Evolutionary conservation across 2,113 vertebrate species (phyloP).

Genomic region (Tetrao urogallus): DNA sequence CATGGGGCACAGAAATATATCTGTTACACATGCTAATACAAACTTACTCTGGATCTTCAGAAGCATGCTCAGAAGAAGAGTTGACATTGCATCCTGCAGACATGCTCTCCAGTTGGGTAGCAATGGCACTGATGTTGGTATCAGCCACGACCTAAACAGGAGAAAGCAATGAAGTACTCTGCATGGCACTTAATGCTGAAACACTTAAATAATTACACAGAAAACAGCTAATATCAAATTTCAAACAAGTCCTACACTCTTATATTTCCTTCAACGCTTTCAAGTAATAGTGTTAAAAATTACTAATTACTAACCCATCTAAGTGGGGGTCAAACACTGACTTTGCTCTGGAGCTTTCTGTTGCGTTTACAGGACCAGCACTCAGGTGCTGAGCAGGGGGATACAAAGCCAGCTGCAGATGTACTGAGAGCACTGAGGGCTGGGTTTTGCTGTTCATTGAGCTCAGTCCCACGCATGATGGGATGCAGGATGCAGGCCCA

Average conservation of each 20-base stretch:
- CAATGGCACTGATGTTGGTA: slow-evolving; percentile 93
- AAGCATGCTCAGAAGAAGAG: slow-evolving; percentile 71
- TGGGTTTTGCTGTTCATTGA: not conserved
- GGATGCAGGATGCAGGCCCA: not conserved
- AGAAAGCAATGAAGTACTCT: not conserved
- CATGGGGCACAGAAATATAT: not conserved
- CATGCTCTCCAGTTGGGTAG: slow-evolving; percentile 90
- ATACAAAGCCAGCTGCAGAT: not conserved
- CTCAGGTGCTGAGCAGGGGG: not conserved
- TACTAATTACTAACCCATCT: not conserved
- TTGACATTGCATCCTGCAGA: slow-evolving; percentile 72
- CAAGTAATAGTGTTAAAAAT: not conserved
- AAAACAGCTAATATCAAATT: not conserved
- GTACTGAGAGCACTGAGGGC: accelerated
- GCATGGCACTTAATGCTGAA: not conserved
- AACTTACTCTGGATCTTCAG: slow-evolving; percentile 87
- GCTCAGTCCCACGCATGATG: not conserved
- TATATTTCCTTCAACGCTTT: not conserved
- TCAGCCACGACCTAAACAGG: slow-evolving; percentile 89
- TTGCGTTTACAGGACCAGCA: not conserved
- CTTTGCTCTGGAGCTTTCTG: not conserved
- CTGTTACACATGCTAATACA: not conserved
- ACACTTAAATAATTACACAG: too few relatives aligned
- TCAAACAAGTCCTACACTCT: not conserved
- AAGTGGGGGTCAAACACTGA: not conserved